These are phyloP conservation scores for Parus major DNA, from an alignment of 2,113 vertebrate genomes.

Conservation along the genomic window DNA sequence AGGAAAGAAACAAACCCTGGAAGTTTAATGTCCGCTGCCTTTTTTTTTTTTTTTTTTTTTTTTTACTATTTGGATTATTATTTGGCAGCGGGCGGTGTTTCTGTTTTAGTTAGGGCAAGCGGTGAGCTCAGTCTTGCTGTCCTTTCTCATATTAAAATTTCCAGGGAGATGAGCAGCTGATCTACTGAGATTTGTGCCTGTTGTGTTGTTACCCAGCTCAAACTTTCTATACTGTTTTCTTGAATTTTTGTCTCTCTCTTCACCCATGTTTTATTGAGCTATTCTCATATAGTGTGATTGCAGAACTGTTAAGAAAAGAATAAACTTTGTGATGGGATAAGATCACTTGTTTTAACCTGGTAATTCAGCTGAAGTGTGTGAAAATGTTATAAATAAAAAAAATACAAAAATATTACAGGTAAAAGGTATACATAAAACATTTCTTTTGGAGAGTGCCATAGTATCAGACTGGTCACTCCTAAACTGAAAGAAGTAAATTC, in stretches of 20 bases:
- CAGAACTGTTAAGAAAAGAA: not conserved
- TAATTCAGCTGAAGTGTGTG: not conserved
- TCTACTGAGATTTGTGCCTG: not conserved
- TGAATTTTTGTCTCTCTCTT: not conserved
- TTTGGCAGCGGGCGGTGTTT: not conserved
- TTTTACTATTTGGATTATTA: not conserved
- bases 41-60: not conserved
- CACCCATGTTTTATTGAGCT: accelerated
- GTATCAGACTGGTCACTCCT: not conserved
- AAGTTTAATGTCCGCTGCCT: not conserved
- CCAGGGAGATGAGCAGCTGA: not conserved
- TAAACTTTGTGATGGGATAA: not conserved
- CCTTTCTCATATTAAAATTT: not conserved
- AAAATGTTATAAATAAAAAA: not conserved
- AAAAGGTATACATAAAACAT: not conserved
- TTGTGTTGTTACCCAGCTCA: not conserved
- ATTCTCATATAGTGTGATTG: not conserved
- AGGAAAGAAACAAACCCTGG: not conserved
- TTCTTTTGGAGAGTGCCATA: not conserved
- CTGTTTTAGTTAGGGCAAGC: not conserved
- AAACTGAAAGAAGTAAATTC: not conserved
- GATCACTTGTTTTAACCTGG: not conserved
- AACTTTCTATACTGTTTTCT: not conserved
- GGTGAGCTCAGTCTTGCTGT: not conserved
- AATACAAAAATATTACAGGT: not conserved